Percentiles rank a stretch among this genome's conserved stretches.
These are phyloP conservation scores for Cephonodes hylas DNA, from an alignment of 2,888 invertebrate genomes.

Conservation along the genomic window DNA sequence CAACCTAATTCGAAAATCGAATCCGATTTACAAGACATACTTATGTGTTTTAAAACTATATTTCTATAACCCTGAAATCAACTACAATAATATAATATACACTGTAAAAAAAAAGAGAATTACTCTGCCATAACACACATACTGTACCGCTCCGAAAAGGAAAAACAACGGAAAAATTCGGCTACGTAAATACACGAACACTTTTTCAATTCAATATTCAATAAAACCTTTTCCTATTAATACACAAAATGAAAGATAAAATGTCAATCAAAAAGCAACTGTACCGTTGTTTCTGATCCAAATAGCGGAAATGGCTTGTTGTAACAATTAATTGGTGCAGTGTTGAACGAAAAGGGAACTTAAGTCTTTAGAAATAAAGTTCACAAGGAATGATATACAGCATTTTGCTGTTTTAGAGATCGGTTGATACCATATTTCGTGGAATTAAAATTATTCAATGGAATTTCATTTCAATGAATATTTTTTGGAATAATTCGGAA, in stretches of 20 bases:
- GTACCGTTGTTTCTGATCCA: background rate
- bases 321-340: background rate
- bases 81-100: background rate
- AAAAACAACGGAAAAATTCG: background rate
- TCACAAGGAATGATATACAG: background rate
- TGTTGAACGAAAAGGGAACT: background rate
- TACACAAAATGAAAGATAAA: constrained; percentile 4
- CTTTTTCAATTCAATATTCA: background rate
- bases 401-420: background rate
- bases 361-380: background rate
- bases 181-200: background rate
- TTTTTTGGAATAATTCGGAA: no score
- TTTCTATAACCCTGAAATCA: no score
- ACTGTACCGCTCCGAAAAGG: background rate
- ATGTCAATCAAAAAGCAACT: constrained; percentile 5
- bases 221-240: constrained; percentile 5
- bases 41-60: background rate
- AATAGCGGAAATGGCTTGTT: constrained; percentile 6
- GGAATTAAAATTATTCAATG: background rate
- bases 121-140: no score
- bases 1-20: no score
- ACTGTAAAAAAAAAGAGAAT: no score
- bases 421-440: background rate
- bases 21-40: background rate
- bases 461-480: background rate